Evolutionary conservation across 2,888 invertebrate genomes (phyloP), one percentile per base, ranked within the genome.

Genomic region (Apotomis betuletana): DNA sequence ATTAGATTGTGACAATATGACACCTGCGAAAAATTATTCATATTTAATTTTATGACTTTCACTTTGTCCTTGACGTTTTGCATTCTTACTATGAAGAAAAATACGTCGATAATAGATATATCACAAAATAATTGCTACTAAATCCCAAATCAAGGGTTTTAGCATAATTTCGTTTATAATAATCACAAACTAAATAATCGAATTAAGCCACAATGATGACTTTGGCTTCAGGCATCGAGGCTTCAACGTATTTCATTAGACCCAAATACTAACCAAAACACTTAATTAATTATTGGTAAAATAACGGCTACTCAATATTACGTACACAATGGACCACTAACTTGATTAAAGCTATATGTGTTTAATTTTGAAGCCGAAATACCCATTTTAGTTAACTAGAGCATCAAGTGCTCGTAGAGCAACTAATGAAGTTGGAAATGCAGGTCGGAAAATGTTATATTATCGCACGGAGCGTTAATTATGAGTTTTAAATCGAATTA

Each of bases 351-450:
- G 13, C 8, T 8, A 36, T 10, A 36, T 4, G 12, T 27, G 55
- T 27, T 55, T 36, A 55, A 55, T 55, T 60, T 10, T 4, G 13
- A 44, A 8, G 44, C 9, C 9, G 44, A 46, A 44, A 10, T 44
- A 15, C 4, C 5, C 44, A 15, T 59, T 59, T 59, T 59, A 60
- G 44, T 13, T 2, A 4, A 44, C 59, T 15, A 10, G 44, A 60
- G 59, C 44, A 4, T 4, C 13, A 38, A 60, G 15, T 44, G 9
- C 49, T 44, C 3, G 59, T 13, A 8, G 5, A 15, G 9, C 15
- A 15, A 60, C 15, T 60, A 60, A 60, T 60, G 44, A 44, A 46
- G 59, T 41, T 15, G 15, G 44, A 10, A 60, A 60, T 6, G 59
- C 59, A 15, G 13, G 44, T 15, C n/a, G 10, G 38, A 38, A n/a